phyloP scores from a whole-genome alignment of 2,113 vertebrate genomes.

The Archilochus colubris region DNA sequence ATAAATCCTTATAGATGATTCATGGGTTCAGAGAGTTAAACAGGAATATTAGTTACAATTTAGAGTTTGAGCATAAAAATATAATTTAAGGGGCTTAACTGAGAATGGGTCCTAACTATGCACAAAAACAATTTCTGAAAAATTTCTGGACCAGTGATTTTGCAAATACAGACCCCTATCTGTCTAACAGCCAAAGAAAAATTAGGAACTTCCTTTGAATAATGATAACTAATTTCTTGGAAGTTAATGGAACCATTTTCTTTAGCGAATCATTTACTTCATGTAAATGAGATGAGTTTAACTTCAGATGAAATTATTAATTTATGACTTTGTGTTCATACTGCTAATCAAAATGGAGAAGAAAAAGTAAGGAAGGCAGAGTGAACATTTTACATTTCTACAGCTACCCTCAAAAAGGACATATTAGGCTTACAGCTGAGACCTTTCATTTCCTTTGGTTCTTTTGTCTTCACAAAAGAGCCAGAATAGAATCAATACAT shows the following conservation, averaged over 20 bases:
- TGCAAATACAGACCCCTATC: neutral
- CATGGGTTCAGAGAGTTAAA: neutral
- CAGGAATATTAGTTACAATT: neutral
- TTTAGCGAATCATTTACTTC: neutral
- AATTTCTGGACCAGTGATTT: neutral
- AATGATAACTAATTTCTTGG: neutral
- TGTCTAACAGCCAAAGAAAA: neutral
- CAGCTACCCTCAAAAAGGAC: neutral
- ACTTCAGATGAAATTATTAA: neutral
- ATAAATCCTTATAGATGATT: neutral
- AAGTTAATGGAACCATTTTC: neutral
- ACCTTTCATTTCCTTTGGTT: neutral
- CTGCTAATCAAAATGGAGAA: slow-evolving; percentile 21
- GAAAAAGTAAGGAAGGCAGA: slow-evolving; percentile 23
- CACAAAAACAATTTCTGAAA: neutral
- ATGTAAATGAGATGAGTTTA: neutral
- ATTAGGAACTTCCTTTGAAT: neutral
- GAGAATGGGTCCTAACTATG: neutral
- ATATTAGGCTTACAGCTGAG: neutral
- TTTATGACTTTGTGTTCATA: neutral
- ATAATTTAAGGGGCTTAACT: neutral
- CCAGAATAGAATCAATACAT: neutral
- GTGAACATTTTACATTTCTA: neutral
- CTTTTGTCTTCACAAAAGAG: neutral
- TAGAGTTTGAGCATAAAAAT: neutral